These are phyloP conservation scores for Corythornis madagascariensis DNA, from an alignment of 2,113 vertebrate genomes.

Conservation along the genomic window DNA sequence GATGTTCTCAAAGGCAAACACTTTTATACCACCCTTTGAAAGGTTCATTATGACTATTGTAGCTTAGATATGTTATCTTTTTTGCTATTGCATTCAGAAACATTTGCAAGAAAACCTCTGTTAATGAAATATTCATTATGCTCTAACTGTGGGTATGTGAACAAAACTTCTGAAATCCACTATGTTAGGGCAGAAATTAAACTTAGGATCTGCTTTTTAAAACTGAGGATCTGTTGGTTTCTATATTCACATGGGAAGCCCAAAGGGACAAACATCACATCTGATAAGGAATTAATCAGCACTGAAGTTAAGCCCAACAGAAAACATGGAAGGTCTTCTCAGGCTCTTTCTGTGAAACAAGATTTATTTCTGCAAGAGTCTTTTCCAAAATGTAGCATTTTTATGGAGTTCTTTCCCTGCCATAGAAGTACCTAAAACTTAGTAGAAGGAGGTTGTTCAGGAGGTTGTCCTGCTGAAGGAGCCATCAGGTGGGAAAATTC, in stretches of 20 bases:
- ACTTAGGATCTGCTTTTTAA: neutral
- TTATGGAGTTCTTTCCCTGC: neutral
- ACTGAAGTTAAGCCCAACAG: neutral
- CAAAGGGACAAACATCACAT: neutral
- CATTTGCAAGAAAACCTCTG: neutral
- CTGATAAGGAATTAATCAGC: neutral
- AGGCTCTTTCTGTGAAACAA: neutral
- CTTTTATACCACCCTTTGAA: neutral
- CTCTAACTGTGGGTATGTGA: neutral
- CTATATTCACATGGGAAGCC: neutral
- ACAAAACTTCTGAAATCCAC: neutral
- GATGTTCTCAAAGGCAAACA: neutral
- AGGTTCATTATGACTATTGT: neutral
- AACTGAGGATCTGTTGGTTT: neutral
- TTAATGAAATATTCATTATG: conserved; percentile 31
- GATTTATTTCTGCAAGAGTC: neutral
- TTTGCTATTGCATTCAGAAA: conserved; percentile 5
- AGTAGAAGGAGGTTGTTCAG: neutral
- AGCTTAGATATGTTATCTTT: neutral
- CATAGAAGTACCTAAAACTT: neutral
- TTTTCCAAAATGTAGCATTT: neutral
- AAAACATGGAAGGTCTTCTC: neutral
- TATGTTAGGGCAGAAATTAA: neutral
- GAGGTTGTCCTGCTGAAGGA: neutral
- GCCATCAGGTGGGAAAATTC: neutral